phyloP scores from a whole-genome alignment of 2,888 invertebrate genomes.

The Leptinotarsa haldemani region DNA sequence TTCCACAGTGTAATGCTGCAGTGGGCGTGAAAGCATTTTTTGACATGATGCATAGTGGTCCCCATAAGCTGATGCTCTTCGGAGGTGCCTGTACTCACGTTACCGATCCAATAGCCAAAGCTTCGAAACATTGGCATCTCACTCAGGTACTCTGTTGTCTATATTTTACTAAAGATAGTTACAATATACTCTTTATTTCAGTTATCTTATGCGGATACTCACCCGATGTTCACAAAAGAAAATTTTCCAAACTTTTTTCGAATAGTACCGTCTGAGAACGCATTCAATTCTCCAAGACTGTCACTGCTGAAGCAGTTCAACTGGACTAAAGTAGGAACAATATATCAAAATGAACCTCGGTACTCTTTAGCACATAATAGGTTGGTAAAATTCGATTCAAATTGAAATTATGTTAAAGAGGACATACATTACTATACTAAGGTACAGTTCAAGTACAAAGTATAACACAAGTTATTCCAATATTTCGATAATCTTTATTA shows the following conservation, averaged over 20 bases:
- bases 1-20: conserved; percentile 87
- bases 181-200: conserved; percentile 63
- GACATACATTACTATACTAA: too few relatives aligned
- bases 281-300: conserved; percentile 92
- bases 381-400: conserved; percentile 67
- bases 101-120: conserved; percentile 96
- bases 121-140: conserved; percentile 96
- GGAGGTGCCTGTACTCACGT: conserved; percentile 97
- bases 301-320: conserved; percentile 91
- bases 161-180: too few relatives aligned
- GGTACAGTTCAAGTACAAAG: too few relatives aligned
- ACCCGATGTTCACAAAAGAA: conserved; percentile 94
- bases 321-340: conserved; percentile 97
- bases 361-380: conserved; percentile 78
- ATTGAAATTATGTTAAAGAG: too few relatives aligned
- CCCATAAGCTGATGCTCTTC: conserved; percentile 93
- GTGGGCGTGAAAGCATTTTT: conserved; percentile 96
- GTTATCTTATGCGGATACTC: conserved; percentile 97
- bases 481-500: too few relatives aligned
- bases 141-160: conserved; percentile 77
- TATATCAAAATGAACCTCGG: conserved; percentile 95
- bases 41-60: conserved; percentile 95
- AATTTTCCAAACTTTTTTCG: conserved; percentile 97
- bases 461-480: too few relatives aligned
- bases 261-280: conserved; percentile 95